Evolutionary conservation across 2,888 invertebrate genomes (phyloP), one percentile per base, ranked within the genome.

Genomic region (Monopis laevigella): DNA sequence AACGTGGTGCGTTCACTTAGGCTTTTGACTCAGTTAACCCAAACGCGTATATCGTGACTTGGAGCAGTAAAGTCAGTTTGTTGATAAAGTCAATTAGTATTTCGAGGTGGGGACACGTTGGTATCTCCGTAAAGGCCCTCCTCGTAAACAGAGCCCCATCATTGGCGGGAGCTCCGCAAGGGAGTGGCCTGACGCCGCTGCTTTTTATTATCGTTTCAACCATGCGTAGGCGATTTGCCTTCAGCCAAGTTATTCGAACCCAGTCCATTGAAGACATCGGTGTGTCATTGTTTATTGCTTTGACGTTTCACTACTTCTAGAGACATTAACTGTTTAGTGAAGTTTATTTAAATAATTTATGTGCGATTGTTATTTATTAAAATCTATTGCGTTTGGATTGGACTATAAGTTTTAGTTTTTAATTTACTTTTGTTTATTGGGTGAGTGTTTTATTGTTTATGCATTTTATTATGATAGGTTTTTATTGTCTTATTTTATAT

Each of bases 71-170:
- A 75, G 70, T 77, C 71, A 60, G 75, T 78, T 77, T 80, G 80
- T 78, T 80, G 80, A 80, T 80, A 80, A 78, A 78, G 80, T 77
- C 80, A 80, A 80, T 80, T 80, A 80, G 77, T 63, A 63, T 68
- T 75, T 77, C 78, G 71, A 71, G 69, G 65, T 61, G 58, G 61
- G 66, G 74, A 75, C 78, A 71, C 74, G 36, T 21, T 21, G 17
- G 32, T 32, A 32, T 32, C 32, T 32, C 17, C 6, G 14, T 11
- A 7, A n/a, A n/a, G 14, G 17, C 14, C 32, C 32, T 14, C 32
- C 32, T 17, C 32, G 29, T 29, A 14, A n/a, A 12, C 71, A 68
- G 58, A 60, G 65, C 51, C 45, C 51, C 47, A 63, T 61, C 51
- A 78, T 80, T 78, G 78, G 78, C 51, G 56, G 58, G 63, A 54